phyloP scores from a whole-genome alignment of 2,113 vertebrate species.

The Empidonax alnorum region DNA sequence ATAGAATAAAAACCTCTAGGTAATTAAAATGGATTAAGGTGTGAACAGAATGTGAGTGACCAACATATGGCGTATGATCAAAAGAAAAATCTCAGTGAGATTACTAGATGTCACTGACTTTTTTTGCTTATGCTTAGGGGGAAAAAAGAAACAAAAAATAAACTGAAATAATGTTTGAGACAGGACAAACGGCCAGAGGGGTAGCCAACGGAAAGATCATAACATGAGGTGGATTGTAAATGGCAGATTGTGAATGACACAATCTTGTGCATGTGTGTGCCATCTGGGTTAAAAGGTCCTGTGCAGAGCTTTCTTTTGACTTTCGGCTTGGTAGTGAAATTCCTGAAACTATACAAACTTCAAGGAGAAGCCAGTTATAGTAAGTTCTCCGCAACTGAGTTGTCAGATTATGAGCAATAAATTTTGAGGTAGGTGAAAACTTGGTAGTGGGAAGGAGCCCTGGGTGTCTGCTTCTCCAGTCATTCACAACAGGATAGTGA shows the following conservation, averaged over 20 bases:
- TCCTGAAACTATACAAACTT: not conserved
- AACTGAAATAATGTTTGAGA: not conserved
- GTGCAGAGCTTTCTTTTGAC: not conserved
- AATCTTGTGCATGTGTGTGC: not conserved
- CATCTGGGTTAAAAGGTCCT: not conserved
- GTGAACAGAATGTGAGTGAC: not conserved
- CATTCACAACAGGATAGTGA: not conserved
- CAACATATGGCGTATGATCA: accelerated
- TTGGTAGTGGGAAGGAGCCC: not conserved
- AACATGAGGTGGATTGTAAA: not conserved
- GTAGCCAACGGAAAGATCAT: not conserved
- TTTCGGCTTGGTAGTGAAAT: not conserved
- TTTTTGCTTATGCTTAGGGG: not conserved
- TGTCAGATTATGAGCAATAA: not conserved
- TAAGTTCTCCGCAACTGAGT: not conserved
- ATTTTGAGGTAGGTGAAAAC: not conserved
- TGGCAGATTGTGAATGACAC: not conserved
- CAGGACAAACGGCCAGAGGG: not conserved
- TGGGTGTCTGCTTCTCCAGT: not conserved
- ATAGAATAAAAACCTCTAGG: not conserved
- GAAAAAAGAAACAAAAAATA: not conserved
- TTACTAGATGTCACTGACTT: not conserved
- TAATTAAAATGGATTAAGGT: not conserved
- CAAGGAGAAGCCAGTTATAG: not conserved
- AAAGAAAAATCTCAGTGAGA: not conserved